A percentile compares a stretch with the other conserved stretches of the same genome.
Conservation (phyloP, 2,797 vertebrate species). For the Paratrypauchen microcephalus region DNA sequence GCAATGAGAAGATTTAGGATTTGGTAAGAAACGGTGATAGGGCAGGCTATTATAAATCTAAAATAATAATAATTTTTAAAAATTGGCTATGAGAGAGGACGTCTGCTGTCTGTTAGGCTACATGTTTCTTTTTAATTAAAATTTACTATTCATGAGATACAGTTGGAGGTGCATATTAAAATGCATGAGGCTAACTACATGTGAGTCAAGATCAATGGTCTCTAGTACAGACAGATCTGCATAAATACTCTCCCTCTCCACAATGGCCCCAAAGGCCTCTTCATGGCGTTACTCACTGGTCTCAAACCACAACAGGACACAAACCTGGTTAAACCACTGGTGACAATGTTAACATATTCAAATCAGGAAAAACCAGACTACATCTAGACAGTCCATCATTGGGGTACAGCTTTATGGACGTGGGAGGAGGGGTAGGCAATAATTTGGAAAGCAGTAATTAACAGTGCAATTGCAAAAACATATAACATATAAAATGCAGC, state of each 20-base stretch:
- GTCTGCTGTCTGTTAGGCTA: not conserved
- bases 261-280: conserved; percentile 22
- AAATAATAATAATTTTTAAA: not conserved
- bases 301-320: conserved; percentile 43
- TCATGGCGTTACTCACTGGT: conserved; percentile 56
- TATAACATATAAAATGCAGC: conserved; percentile 46
- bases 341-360: conserved; percentile 62
- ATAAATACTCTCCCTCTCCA: conserved; percentile 27
- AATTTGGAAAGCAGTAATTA: conserved; percentile 32
- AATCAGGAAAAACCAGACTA: conserved; percentile 62
- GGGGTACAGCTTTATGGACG: conserved; percentile 24
- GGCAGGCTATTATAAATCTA: not conserved
- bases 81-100: not conserved
- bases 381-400: conserved; percentile 42
- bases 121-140: not conserved
- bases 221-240: conserved; percentile 8
- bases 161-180: conserved; percentile 1
- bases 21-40: not conserved
- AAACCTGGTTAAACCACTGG: conserved; percentile 44
- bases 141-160: not conserved
- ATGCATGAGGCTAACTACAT: conserved; percentile 10
- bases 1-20: not conserved
- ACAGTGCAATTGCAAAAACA: conserved; percentile 41
- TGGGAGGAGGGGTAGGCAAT: conserved; percentile 8
- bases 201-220: not conserved